A percentile compares a stretch with the other conserved stretches of the same genome.
phyloP scores from a whole-genome alignment of 2,888 invertebrate species.

The Pachymerium ferrugineum region DNA sequence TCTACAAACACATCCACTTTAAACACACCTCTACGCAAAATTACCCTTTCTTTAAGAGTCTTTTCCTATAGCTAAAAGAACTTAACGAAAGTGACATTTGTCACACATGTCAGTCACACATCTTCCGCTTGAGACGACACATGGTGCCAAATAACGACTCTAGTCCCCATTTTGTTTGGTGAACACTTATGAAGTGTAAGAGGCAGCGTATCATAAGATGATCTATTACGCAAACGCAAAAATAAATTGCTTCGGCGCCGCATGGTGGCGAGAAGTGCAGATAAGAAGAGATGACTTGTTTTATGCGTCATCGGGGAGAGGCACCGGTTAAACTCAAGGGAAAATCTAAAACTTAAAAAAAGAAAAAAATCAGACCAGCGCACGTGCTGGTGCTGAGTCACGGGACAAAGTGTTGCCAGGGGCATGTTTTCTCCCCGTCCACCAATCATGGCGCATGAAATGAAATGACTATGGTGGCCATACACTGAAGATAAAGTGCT shows the following conservation, averaged over 20 bases:
- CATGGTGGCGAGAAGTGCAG: background rate
- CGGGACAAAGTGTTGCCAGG: conserved; percentile 3
- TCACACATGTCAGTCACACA: background rate
- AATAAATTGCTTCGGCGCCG: conserved; percentile 19
- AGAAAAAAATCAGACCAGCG: background rate
- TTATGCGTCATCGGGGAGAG: background rate
- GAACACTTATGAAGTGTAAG: conserved; percentile 7
- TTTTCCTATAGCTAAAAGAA: no score
- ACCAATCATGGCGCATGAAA: conserved; percentile 14
- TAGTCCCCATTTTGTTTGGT: background rate
- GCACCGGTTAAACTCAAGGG: background rate
- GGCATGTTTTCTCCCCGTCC: background rate
- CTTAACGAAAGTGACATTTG: background rate
- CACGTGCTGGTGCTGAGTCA: background rate
- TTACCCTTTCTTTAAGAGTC: no score
- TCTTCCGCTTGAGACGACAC: background rate
- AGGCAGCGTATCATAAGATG: background rate
- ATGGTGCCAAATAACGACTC: background rate
- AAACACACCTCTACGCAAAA: no score
- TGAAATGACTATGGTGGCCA: conserved; percentile 12
- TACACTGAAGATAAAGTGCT: background rate
- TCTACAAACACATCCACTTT: no score
- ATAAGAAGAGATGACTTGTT: conserved; percentile 12
- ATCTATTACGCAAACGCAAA: conserved; percentile 9
- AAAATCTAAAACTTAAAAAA: background rate